A percentile compares a stretch with the other conserved stretches of the same genome.
phyloP scores from a whole-genome alignment of 1,140 invertebrate genomes.

The Drosophila hydei region DNA sequence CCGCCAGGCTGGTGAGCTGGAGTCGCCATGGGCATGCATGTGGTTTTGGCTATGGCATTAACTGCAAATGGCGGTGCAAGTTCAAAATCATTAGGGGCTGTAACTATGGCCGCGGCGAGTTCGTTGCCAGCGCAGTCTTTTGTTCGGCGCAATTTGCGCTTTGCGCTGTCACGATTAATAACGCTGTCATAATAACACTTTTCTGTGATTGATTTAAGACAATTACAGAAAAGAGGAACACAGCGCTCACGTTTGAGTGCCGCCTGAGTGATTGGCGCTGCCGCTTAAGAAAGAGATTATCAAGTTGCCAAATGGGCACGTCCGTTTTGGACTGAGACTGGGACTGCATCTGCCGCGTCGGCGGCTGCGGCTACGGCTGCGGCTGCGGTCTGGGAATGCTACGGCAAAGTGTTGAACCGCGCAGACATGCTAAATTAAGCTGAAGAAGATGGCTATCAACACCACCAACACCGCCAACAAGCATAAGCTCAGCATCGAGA shows the following conservation, averaged over 20 bases:
- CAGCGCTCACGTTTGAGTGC: slow-evolving; percentile 74
- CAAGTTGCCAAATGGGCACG: slow-evolving; percentile 82
- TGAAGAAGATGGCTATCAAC: slow-evolving; percentile 83
- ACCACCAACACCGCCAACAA: slow-evolving; percentile 64
- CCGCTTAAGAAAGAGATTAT: slow-evolving; percentile 82
- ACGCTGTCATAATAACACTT: slow-evolving; percentile 83
- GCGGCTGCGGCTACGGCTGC: slow-evolving; percentile 1
- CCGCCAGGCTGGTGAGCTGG: background rate
- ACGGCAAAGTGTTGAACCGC: slow-evolving; percentile 79
- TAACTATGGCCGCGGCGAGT: slow-evolving; percentile 24
- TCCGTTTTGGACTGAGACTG: slow-evolving; percentile 50
- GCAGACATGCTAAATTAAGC: slow-evolving; percentile 83
- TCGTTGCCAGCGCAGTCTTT: slow-evolving; percentile 41
- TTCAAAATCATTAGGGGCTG: slow-evolving; percentile 74
- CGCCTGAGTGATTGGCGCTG: slow-evolving; percentile 76
- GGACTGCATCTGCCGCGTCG: background rate
- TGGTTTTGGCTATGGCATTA: slow-evolving; percentile 56
- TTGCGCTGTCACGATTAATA: slow-evolving; percentile 79
- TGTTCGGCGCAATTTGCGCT: slow-evolving; percentile 64
- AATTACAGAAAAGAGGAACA: slow-evolving; percentile 83
- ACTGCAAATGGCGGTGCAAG: slow-evolving; percentile 75
- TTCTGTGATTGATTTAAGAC: slow-evolving; percentile 83
- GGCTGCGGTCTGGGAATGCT: slow-evolving; percentile 31
- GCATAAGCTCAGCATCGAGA: slow-evolving; percentile 9
- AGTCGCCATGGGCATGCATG: slow-evolving; percentile 35